Percentiles rank a stretch among this genome's conserved stretches.
These are phyloP conservation scores for Planiliza haematocheilus DNA, from an alignment of 2,113 vertebrate species.

Conservation along the genomic window DNA sequence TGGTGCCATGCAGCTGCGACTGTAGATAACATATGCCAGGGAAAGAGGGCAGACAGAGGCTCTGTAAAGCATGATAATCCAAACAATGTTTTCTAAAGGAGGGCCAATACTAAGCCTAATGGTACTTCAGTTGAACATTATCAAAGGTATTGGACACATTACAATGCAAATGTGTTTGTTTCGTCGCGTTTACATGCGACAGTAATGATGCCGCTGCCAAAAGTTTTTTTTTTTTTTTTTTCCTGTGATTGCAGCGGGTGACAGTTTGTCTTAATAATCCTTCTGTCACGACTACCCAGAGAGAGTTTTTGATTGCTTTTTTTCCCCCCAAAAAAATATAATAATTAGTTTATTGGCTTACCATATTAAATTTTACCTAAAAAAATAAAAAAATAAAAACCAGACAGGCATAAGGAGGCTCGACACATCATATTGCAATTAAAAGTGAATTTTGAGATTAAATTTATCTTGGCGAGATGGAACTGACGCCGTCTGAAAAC, in stretches of 20 bases:
- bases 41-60: constrained; percentile 57
- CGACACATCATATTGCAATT: constrained; percentile 32
- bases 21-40: constrained; percentile 74
- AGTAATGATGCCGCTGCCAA: constrained; percentile 35
- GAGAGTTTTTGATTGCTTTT: neutral
- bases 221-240: too few relatives aligned
- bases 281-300: constrained; percentile 19
- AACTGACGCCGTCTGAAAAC: too few relatives aligned
- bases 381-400: neutral
- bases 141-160: constrained; percentile 64
- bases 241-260: constrained; percentile 42
- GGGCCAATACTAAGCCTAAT: constrained; percentile 59
- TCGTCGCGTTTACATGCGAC: constrained; percentile 27
- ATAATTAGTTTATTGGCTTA: constrained; percentile 33
- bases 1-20: constrained; percentile 76
- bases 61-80: constrained; percentile 71
- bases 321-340: neutral
- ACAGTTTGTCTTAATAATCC: constrained; percentile 44
- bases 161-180: constrained; percentile 65
- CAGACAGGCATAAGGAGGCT: constrained; percentile 1
- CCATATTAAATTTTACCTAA: constrained; percentile 44
- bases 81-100: constrained; percentile 57
- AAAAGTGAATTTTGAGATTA: constrained; percentile 46
- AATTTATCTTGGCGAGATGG: constrained; percentile 7
- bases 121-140: constrained; percentile 59